Base-by-base conservation (phyloP, 2,888 invertebrate genomes). In the Bellardia bayeri region DNA sequence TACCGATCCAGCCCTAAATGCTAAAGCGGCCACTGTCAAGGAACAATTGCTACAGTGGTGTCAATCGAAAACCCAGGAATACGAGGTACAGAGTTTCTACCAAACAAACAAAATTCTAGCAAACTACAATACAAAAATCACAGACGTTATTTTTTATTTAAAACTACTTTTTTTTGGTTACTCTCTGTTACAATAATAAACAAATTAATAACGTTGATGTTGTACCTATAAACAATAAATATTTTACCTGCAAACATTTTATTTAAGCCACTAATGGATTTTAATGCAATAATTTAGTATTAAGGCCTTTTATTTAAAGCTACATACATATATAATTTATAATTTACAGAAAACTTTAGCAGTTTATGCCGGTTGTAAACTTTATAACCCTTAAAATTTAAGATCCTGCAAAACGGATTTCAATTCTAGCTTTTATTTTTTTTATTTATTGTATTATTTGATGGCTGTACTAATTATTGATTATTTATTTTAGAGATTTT, bases 31-130 rank as follows among this genome's bases (percentile, higher is more conserved):
- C 95, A 97, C 98, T 95, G 98, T 98, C 94, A 99, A 99, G 96
- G 98, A 99, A 94, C 96, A 98, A 94, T 96, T 99, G 94, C 96
- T 99, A 95, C 96, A 97, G 94, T 99, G 99, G 99, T 98, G 98
- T 95, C 97, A 98, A 95, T 97, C 97, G 95, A 98, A 98, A 96
- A 98, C 98, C 92, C 96, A 97, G 95, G 98, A 98, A 95, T 99
- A 99, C 95, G 97, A 98, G 97, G 99, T 98, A 97, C 91, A n/a
- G n/a, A n/a, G n/a, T n/a, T n/a, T n/a, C n/a, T n/a, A n/a, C n/a
- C n/a, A n/a, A n/a, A n/a, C n/a, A n/a, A n/a, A 82, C 66, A 78
- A 49, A 75, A 42, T 71, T 82, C 81, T 81, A 71, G 72, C 40
- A 68, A 81, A 45, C 71, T 30, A 30, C 58, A 30, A 88, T 82